Evolutionary conservation across 2,888 invertebrate species (phyloP).

Genomic region (Opisthograptis luteolata): DNA sequence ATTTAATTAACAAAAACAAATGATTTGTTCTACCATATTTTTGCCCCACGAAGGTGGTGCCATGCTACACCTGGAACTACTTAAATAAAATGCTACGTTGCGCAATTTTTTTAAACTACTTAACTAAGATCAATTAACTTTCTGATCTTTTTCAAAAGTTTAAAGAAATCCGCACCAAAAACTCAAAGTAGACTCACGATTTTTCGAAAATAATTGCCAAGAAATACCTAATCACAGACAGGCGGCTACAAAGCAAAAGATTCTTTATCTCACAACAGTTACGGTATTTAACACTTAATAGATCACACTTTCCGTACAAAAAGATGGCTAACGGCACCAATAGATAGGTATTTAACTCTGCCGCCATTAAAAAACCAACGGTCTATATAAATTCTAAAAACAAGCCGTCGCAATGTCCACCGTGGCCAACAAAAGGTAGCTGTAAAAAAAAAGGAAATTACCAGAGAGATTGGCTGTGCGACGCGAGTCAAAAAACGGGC

Average conservation of each 20-base stretch:
- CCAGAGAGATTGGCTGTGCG: conserved; percentile 58
- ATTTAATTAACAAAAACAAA: no score
- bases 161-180: background rate
- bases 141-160: no score
- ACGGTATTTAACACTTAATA: conserved; percentile 33
- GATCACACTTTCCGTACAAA: conserved; percentile 45
- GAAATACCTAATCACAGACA: conserved; percentile 10
- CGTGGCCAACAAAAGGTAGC: conserved; percentile 55
- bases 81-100: no score
- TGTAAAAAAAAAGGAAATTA: conserved; percentile 51
- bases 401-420: conserved; percentile 55
- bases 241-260: conserved; percentile 12
- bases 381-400: conserved; percentile 61
- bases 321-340: conserved; percentile 50
- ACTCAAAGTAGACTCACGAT: conserved; percentile 5
- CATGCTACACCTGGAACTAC: no score
- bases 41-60: no score
- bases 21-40: no score
- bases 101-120: no score
- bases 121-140: no score
- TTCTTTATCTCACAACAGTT: conserved; percentile 21
- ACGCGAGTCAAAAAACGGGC: conserved; percentile 67
- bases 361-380: conserved; percentile 63
- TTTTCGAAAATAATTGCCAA: conserved; percentile 15
- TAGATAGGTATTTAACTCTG: conserved; percentile 56